Conservation (phyloP, 2,888 invertebrate genomes). For the Nomada goodeniana region DNA sequence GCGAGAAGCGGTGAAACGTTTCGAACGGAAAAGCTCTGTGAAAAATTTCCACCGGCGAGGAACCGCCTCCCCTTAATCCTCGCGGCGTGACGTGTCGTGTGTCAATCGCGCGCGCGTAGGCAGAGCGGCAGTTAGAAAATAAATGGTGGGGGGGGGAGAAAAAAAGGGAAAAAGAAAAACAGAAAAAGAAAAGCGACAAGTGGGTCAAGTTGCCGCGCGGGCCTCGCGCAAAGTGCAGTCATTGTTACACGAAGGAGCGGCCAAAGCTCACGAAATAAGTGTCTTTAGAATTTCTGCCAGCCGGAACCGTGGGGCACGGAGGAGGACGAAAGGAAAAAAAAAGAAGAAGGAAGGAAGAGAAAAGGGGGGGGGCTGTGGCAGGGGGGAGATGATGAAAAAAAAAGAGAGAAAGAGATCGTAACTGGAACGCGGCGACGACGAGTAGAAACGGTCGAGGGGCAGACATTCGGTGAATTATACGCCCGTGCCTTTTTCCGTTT, state of each 20-base stretch:
- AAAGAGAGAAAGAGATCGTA: constrained; percentile 45
- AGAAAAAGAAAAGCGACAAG: constrained; percentile 42
- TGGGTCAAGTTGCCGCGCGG: constrained; percentile 56
- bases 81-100: constrained; percentile 2
- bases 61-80: background rate
- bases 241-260: constrained; percentile 64
- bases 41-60: background rate
- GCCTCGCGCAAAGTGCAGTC: constrained; percentile 60
- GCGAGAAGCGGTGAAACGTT: background rate
- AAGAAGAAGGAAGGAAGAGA: no score
- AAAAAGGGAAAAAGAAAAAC: background rate
- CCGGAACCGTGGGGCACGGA: constrained; percentile 32
- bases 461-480: constrained; percentile 41
- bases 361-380: no score
- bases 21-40: background rate
- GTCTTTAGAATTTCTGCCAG: constrained; percentile 66
- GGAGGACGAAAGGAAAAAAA: no score
- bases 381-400: no score
- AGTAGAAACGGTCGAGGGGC: background rate
- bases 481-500: constrained; percentile 22
- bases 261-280: constrained; percentile 64
- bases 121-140: constrained; percentile 35
- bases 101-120: constrained; percentile 20
- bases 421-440: constrained; percentile 61
- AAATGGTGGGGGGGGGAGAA: constrained; percentile 55